These are phyloP conservation scores for Oryzias sinensis DNA, from an alignment of 2,797 vertebrate genomes.

Conservation along the genomic window DNA sequence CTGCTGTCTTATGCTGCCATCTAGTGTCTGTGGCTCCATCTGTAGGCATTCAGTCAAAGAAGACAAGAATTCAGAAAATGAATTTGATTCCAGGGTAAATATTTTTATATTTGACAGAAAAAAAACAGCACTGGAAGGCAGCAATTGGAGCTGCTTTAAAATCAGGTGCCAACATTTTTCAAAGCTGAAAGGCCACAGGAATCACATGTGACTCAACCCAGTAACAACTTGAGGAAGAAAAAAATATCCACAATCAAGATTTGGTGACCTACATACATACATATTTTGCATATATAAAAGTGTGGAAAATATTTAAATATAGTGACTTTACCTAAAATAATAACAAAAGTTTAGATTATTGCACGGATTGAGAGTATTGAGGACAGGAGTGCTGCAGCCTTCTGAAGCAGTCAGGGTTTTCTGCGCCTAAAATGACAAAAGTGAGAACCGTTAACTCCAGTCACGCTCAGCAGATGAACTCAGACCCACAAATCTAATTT, in stretches of 20 bases:
- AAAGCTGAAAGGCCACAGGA: conserved; percentile 12
- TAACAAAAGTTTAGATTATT: conserved; percentile 70
- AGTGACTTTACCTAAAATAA: conserved; percentile 30
- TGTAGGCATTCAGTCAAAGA: not conserved
- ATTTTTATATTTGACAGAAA: conserved; percentile 19
- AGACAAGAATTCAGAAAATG: conserved; percentile 10
- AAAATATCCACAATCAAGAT: conserved; percentile 55
- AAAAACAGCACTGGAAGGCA: conserved; percentile 26
- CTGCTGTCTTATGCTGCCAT: conserved; percentile 44
- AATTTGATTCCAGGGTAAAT: conserved; percentile 40
- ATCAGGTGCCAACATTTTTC: conserved; percentile 14
- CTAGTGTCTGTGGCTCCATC: conserved; percentile 38
- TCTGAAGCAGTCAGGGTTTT: conserved; percentile 82
- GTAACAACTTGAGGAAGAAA: conserved; percentile 27
- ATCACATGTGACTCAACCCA: conserved; percentile 10
- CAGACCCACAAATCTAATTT: not conserved
- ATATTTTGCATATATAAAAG: conserved; percentile 55
- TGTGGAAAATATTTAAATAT: conserved; percentile 63
- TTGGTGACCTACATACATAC: conserved; percentile 63
- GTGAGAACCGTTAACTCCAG: not conserved
- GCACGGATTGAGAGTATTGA: conserved; percentile 67
- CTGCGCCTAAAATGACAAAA: conserved; percentile 80
- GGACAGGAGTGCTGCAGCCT: conserved; percentile 24
- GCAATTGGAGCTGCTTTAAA: conserved; percentile 14
- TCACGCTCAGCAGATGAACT: not conserved